phyloP scores from a whole-genome alignment of 1,140 invertebrate genomes.

The Leptinotarsa lineolata region DNA sequence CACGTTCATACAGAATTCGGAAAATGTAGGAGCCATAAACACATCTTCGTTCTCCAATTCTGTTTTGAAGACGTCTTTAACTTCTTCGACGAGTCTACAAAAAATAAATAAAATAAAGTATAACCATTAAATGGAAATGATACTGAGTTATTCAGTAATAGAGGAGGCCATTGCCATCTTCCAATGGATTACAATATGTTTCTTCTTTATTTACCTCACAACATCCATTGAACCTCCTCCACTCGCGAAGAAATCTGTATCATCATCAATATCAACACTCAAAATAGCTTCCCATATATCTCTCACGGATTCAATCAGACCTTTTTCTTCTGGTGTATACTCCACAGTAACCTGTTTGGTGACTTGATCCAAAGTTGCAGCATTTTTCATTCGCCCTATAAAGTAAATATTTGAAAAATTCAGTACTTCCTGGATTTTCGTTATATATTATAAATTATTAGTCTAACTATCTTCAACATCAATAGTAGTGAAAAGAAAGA shows the following conservation, averaged over 20 bases:
- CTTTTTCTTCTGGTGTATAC: slow-evolving; percentile 78
- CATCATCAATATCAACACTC: slow-evolving; percentile 72
- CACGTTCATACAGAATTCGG: slow-evolving; percentile 74
- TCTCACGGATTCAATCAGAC: slow-evolving; percentile 65
- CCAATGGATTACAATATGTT: too few relatives aligned
- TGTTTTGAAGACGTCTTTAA: slow-evolving; percentile 80
- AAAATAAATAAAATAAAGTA: background rate
- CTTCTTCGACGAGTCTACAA: slow-evolving; percentile 85
- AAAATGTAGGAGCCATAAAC: slow-evolving; percentile 89
- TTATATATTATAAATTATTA: too few relatives aligned
- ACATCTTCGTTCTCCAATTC: slow-evolving; percentile 87
- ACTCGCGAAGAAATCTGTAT: slow-evolving; percentile 89
- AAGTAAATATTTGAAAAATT: background rate
- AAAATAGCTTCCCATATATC: slow-evolving; percentile 87
- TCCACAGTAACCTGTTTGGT: slow-evolving; percentile 65
- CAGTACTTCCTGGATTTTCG: too few relatives aligned
- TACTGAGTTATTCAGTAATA: too few relatives aligned
- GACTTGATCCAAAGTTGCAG: slow-evolving; percentile 77
- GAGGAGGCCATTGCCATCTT: too few relatives aligned
- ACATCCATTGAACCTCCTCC: slow-evolving; percentile 97
- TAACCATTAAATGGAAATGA: too few relatives aligned
- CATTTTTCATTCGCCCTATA: slow-evolving; percentile 82
- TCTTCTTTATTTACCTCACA: slow-evolving; percentile 63
- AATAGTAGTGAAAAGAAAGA: too few relatives aligned
- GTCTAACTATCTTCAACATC: too few relatives aligned